Base-by-base conservation (phyloP, 2,888 invertebrate species). In the Mechanitis messenoides region DNA sequence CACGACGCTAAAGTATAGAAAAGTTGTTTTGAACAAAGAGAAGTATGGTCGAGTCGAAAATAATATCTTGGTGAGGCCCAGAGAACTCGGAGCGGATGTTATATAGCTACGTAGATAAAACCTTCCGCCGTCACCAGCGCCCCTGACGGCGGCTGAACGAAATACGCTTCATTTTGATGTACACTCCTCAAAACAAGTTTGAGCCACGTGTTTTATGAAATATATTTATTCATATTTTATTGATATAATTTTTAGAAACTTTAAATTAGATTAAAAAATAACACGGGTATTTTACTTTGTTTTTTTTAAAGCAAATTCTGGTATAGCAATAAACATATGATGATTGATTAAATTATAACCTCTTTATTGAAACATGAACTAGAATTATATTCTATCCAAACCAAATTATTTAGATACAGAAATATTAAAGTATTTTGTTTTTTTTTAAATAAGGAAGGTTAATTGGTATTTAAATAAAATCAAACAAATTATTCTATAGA, bases 21-120 rank as follows among this genome's bases (percentile, higher is more conserved):
- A 89, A 87, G 86, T 87, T 83, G 85, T 84, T 83, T 81, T 79
- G 80, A 81, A 87, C 85, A 85, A 88, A 86, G 84, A 81, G 75
- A 74, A 82, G 79, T 80, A 79, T 72, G 78, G 75, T 79, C 74
- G 79, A 76, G 79, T 87, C 85, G 79, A 84, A 87, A 87, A 84
- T 86, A 86, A 85, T 78, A 81, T 81, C 78, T 80, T 75, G 78
- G 80, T 80, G 84, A 87, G 85, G 87, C 87, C 87, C 86, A 81
- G 77, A 74, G 74, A 78, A 76, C 76, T 82, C 82, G 81, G 86
- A 81, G 82, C 89, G 89, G 89, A 89, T 89, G 87, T 86, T 83
- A 81, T 87, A 87, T 87, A 88, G 86, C 83, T 88, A 88, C 84
- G 87, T 88, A 89, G 89, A 88, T 89, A 88, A 89, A 90, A 90